These are phyloP conservation scores for Dolichotis patagonum DNA, from an alignment of 2,113 vertebrate genomes.

Conservation along the genomic window DNA sequence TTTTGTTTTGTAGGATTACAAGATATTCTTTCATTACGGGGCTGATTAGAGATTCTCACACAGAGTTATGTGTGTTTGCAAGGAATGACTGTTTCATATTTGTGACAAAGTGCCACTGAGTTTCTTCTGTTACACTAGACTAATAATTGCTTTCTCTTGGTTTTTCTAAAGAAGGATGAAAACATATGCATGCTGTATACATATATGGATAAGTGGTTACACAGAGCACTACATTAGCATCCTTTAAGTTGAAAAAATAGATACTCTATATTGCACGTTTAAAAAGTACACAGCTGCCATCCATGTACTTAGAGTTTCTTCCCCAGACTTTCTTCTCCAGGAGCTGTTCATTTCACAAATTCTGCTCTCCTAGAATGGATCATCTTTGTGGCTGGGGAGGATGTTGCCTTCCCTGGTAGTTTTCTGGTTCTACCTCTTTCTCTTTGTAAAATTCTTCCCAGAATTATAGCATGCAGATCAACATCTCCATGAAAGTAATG, in stretches of 20 bases:
- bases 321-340: too few species aligned
- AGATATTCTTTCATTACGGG: neutral
- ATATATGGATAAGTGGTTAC: neutral
- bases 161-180: neutral
- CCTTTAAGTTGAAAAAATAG: neutral
- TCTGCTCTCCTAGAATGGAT: too few species aligned
- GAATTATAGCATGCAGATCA: neutral
- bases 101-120: neutral
- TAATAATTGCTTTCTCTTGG: neutral
- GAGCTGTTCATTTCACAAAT: too few species aligned
- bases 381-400: neutral
- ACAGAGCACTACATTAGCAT: neutral
- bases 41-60: neutral
- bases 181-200: neutral
- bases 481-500: neutral
- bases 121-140: neutral
- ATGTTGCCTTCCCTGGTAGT: neutral
- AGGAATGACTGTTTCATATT: neutral
- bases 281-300: neutral
- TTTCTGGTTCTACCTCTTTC: neutral
- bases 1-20: neutral
- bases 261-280: neutral
- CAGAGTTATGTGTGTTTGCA: neutral
- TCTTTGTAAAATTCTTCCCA: neutral
- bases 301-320: neutral